A percentile compares a stretch with the other conserved stretches of the same genome.
phyloP scores from a whole-genome alignment of 2,888 invertebrate species.

The Nasonovia ribisnigri region DNA sequence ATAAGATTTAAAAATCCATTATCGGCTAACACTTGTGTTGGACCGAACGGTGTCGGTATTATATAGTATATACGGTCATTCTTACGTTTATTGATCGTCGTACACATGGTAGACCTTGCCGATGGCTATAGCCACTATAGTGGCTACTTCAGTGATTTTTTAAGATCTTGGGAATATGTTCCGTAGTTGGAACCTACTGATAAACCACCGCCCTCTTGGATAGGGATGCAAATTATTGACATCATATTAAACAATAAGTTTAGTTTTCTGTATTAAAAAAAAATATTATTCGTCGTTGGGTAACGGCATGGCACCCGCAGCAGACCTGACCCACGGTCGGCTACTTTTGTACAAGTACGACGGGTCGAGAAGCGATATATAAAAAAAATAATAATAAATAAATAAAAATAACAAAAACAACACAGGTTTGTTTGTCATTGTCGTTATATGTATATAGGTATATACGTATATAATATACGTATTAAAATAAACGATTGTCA shows the following conservation, averaged over 20 bases:
- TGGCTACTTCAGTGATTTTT: not conserved
- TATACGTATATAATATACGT: not conserved
- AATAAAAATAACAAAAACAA: not conserved
- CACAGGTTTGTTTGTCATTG: constrained; percentile 30
- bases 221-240: constrained; percentile 5
- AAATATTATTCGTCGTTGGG: not conserved
- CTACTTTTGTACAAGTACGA: constrained; percentile 34
- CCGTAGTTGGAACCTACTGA: not conserved
- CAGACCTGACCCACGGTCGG: not conserved
- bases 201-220: not conserved
- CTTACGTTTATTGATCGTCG: not conserved
- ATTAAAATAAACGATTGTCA: constrained; percentile 32
- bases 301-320: not conserved
- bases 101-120: not conserved
- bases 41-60: not conserved
- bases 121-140: no score
- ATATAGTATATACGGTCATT: not conserved
- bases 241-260: not conserved
- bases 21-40: not conserved
- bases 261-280: not conserved
- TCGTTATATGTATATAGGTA: not conserved
- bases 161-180: not conserved
- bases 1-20: constrained; percentile 14
- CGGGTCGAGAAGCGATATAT: not conserved
- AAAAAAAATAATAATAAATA: not conserved